These are phyloP conservation scores for Pristiophorus japonicus DNA, from an alignment of 2,113 vertebrate genomes.

Conservation along the genomic window DNA sequence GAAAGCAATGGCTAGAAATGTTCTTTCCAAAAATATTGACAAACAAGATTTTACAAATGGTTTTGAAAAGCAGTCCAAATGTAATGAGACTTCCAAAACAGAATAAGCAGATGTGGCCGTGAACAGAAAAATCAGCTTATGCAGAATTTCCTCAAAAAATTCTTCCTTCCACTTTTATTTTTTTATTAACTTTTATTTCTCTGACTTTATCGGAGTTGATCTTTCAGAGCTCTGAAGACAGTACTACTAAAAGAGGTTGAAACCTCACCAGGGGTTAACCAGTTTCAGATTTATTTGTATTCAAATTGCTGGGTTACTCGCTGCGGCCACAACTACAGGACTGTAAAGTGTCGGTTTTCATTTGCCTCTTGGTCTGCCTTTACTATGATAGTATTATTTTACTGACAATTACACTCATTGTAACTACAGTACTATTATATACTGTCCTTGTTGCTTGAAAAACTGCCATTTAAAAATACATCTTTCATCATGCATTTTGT, in stretches of 20 bases:
- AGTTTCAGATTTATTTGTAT: constrained; percentile 15
- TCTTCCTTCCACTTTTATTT: not conserved
- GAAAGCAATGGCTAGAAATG: not conserved
- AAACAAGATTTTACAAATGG: not conserved
- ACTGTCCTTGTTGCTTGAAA: not conserved
- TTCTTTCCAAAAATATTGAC: not conserved
- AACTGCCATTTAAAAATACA: not conserved
- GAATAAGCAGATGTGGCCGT: not conserved
- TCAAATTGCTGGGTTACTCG: not conserved
- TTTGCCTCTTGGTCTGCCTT: not conserved
- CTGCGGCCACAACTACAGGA: not conserved
- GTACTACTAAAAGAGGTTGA: not conserved
- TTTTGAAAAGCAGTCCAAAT: not conserved
- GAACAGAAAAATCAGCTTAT: not conserved
- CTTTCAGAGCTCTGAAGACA: not conserved
- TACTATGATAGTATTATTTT: not conserved
- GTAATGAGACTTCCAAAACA: not conserved
- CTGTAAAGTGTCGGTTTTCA: not conserved
- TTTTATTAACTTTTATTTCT: not conserved
- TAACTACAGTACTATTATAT: not conserved
- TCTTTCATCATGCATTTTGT: not conserved
- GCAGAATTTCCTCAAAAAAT: not conserved
- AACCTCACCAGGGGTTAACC: not conserved
- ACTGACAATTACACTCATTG: constrained; percentile 32
- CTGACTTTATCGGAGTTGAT: not conserved